Evolutionary conservation across 2,797 vertebrate species (phyloP).

Genomic region (Holocentrus rufus): DNA sequence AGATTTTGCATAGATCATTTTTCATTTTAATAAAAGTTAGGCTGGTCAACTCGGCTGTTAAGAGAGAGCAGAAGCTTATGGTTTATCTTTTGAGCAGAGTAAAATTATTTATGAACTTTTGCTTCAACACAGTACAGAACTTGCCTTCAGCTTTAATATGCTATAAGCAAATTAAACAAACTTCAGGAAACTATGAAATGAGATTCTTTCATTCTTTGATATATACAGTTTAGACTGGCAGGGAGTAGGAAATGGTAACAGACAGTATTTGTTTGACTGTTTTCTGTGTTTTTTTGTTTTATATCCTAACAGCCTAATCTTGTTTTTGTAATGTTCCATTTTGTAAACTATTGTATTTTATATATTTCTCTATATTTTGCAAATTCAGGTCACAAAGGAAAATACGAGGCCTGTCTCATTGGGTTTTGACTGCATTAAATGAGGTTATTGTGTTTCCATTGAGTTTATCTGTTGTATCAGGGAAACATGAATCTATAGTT

Average conservation of each 20-base stretch:
- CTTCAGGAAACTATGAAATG: constrained; percentile 25
- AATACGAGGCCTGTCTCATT: neutral
- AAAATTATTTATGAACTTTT: constrained; percentile 33
- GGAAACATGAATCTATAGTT: too few species aligned
- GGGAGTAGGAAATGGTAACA: constrained; percentile 14
- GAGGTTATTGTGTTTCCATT: too few species aligned
- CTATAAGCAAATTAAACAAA: constrained; percentile 11
- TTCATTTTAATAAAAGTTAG: neutral
- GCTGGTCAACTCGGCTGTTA: neutral
- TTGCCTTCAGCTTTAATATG: constrained; percentile 23
- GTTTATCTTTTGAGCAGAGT: constrained; percentile 37
- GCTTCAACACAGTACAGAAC: constrained; percentile 34
- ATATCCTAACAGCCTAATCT: neutral
- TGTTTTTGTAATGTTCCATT: neutral
- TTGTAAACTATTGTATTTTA: constrained; percentile 3
- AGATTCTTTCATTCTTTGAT: constrained; percentile 18
- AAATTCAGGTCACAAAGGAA: neutral
- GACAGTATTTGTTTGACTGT: neutral
- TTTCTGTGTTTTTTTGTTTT: constrained; percentile 16
- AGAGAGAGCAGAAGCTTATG: constrained; percentile 6
- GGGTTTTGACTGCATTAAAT: neutral
- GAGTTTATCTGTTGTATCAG: neutral
- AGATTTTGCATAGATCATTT: constrained; percentile 25
- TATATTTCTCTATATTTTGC: constrained; percentile 8
- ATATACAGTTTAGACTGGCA: constrained; percentile 12